Conservation (phyloP, 2,888 invertebrate species). For the Allolobophora icterica region DNA sequence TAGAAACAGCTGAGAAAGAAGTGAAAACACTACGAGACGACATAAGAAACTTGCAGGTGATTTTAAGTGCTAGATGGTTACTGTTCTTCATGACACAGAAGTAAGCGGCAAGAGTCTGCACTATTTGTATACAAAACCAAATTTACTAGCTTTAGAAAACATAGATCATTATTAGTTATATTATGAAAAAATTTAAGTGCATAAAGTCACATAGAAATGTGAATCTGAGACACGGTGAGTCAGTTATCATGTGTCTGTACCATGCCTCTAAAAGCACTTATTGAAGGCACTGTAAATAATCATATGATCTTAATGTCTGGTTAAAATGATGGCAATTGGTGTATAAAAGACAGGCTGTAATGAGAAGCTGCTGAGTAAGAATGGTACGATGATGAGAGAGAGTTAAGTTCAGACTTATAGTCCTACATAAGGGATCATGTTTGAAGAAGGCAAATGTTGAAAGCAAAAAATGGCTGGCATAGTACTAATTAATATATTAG, state of each 20-base stretch:
- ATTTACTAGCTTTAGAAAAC: not conserved
- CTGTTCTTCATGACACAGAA: too few relatives aligned
- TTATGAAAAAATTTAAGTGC: too few relatives aligned
- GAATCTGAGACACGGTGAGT: too few relatives aligned
- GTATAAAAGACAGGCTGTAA: not conserved
- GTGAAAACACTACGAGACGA: constrained; percentile 8
- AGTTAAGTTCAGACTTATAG: not conserved
- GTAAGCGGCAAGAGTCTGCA: not conserved
- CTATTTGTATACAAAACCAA: not conserved
- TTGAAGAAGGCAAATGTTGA: not conserved
- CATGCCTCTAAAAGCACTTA: too few relatives aligned
- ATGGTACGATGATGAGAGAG: not conserved
- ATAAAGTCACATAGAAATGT: too few relatives aligned
- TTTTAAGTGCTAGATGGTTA: not conserved
- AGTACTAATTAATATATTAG: not conserved
- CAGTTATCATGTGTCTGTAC: not conserved
- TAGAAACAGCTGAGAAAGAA: not conserved
- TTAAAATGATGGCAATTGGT: too few relatives aligned
- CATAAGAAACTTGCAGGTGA: constrained; percentile 10
- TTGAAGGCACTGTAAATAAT: too few relatives aligned
- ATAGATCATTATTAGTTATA: not conserved
- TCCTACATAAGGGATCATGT: not conserved
- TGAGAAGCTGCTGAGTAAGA: not conserved
- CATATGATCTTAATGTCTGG: too few relatives aligned
- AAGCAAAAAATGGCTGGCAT: not conserved